Evolutionary conservation across 2,113 vertebrate species (phyloP).

Genomic region (Corvus moneduloides): DNA sequence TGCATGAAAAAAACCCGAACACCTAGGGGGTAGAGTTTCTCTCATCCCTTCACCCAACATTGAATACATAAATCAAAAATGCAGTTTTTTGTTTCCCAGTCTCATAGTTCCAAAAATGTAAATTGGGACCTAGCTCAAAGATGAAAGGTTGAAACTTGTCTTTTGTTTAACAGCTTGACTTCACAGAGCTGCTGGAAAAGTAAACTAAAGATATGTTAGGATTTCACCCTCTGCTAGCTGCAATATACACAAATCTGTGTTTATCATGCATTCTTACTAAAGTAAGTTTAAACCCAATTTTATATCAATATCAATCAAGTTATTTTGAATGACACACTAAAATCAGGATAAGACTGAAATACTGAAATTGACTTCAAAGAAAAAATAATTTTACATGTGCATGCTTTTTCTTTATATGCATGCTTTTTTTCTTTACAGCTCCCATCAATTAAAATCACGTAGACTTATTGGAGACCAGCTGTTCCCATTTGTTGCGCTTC

Average conservation of each 20-base stretch:
- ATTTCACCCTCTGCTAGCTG: background rate
- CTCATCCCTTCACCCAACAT: background rate
- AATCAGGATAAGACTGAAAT: background rate
- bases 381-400: background rate
- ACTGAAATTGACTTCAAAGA: background rate
- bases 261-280: background rate
- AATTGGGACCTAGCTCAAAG: background rate
- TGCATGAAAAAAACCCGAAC: background rate
- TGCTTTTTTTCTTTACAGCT: background rate
- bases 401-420: background rate
- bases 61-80: background rate
- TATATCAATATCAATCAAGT: background rate
- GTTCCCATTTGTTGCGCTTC: slow-evolving; percentile 42
- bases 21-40: background rate
- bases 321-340: background rate
- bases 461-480: slow-evolving; percentile 58
- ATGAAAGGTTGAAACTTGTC: background rate
- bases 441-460: slow-evolving; percentile 53
- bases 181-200: background rate
- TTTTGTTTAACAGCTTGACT: background rate
- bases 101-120: background rate
- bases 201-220: background rate
- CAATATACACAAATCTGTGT: background rate
- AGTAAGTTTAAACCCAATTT: background rate
- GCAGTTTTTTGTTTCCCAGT: background rate